Conservation (phyloP, 2,113 vertebrate genomes). For the Lagopus muta region DNA sequence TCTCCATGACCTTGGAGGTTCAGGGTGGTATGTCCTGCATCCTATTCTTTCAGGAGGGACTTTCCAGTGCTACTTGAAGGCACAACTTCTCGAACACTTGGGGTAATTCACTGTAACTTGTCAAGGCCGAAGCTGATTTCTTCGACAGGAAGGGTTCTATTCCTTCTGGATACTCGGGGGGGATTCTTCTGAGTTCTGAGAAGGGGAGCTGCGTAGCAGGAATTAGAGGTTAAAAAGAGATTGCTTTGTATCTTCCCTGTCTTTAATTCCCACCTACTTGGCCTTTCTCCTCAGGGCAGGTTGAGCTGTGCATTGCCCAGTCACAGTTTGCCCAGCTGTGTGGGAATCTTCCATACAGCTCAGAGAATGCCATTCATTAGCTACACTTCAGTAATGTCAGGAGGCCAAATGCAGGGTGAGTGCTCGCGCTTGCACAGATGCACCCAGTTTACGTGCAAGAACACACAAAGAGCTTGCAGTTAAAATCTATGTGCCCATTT, state of each 20-base stretch:
- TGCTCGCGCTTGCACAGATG: not conserved
- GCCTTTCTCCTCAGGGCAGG: not conserved
- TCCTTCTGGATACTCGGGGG: not conserved
- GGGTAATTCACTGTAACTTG: not conserved
- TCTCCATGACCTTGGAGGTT: not conserved
- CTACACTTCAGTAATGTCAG: not conserved
- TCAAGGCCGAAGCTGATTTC: not conserved
- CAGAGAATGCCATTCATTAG: not conserved
- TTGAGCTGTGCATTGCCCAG: not conserved
- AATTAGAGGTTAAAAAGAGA: not conserved
- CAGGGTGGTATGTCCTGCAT: not conserved
- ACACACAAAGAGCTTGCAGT: slow-evolving; percentile 37
- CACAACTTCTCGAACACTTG: not conserved
- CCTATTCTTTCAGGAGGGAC: not conserved
- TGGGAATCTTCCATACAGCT: not conserved
- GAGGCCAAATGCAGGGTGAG: not conserved
- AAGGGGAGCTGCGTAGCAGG: not conserved
- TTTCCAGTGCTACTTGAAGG: not conserved
- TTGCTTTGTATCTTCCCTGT: not conserved
- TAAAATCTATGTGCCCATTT: not conserved
- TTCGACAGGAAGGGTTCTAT: not conserved
- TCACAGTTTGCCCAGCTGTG: not conserved
- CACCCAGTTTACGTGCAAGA: not conserved
- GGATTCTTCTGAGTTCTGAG: not conserved
- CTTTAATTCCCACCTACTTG: not conserved